phyloP scores from a whole-genome alignment of 2,888 invertebrate species.

The Oegoconia quadripuncta region DNA sequence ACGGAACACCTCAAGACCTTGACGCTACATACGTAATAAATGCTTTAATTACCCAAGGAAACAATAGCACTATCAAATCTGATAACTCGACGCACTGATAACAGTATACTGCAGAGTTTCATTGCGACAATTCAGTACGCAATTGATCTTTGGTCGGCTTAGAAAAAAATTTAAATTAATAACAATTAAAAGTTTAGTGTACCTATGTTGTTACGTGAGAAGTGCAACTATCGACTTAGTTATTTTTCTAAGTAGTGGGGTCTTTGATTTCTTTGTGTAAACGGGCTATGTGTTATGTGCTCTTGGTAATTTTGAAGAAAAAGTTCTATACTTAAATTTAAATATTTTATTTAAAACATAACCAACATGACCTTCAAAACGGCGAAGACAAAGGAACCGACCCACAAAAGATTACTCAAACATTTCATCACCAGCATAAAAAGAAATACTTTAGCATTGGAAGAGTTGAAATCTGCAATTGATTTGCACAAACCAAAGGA shows the following conservation, averaged over 20 bases:
- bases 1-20: no score
- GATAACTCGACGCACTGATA: constrained; percentile 23
- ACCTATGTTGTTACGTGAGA: no score
- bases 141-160: constrained; percentile 7
- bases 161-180: constrained; percentile 9
- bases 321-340: no score
- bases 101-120: constrained; percentile 17
- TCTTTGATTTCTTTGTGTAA: no score
- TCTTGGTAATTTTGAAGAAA: no score
- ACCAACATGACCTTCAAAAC: constrained; percentile 38
- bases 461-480: constrained; percentile 50
- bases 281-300: no score
- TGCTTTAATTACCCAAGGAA: constrained; percentile 19
- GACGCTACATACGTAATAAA: background rate
- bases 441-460: constrained; percentile 60
- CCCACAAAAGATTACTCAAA: constrained; percentile 44
- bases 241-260: no score
- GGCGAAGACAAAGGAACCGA: constrained; percentile 26
- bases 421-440: constrained; percentile 53
- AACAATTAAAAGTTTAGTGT: background rate
- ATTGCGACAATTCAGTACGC: constrained; percentile 18
- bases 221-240: no score
- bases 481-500: constrained; percentile 43
- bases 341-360: background rate
- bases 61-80: constrained; percentile 27